Conservation (phyloP, 2,888 invertebrate genomes). For the Hyposoter didymator region DNA sequence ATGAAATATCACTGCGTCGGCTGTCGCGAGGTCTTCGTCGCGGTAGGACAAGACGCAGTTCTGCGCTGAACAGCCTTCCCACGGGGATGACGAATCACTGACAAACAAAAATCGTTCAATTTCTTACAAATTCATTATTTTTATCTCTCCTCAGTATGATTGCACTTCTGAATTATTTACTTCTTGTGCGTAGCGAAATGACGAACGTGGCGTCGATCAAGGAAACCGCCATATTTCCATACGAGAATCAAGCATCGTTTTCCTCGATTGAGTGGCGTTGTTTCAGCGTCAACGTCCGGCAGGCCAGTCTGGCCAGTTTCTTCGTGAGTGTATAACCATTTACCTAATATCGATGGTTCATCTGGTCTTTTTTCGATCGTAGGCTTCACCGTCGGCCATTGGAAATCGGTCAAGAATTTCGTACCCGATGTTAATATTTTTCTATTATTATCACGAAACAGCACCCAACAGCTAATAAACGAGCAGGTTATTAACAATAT, state of each 20-base stretch:
- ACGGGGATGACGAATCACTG: conserved; percentile 83
- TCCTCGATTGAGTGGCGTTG: conserved; percentile 74
- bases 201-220: conserved; percentile 86
- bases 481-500: conserved; percentile 13
- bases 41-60: conserved; percentile 88
- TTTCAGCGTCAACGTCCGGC: conserved; percentile 70
- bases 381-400: background rate
- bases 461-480: background rate
- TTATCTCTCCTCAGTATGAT: conserved; percentile 1
- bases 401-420: background rate
- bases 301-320: conserved; percentile 70
- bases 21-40: conserved; percentile 83
- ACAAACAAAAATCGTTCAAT: conserved; percentile 79
- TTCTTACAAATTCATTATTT: background rate
- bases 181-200: conserved; percentile 83
- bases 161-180: background rate
- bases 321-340: conserved; percentile 82
- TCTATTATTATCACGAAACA: background rate
- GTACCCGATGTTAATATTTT: background rate
- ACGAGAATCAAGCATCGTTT: conserved; percentile 84
- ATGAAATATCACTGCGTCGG: conserved; percentile 89
- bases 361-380: background rate
- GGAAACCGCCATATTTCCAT: conserved; percentile 87
- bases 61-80: conserved; percentile 86
- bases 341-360: conserved; percentile 78